Conservation (phyloP, 2,113 vertebrate genomes). For the Corythornis vintsioides region DNA sequence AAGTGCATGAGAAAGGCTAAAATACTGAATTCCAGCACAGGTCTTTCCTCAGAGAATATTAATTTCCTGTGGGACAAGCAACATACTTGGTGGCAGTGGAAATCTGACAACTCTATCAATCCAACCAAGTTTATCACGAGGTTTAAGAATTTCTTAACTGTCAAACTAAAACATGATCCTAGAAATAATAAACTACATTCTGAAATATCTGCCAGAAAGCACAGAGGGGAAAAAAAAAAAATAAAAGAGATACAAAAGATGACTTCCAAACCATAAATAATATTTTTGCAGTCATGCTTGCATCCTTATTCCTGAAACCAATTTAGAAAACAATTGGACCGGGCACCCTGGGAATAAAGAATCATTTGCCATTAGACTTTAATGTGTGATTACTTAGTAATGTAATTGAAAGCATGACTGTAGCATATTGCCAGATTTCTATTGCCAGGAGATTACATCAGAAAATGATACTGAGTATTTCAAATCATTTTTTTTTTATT, state of each 20-base stretch:
- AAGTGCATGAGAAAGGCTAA: conserved; percentile 19
- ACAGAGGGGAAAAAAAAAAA: neutral
- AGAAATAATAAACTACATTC: conserved; percentile 45
- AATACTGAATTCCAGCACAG: neutral
- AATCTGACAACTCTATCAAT: conserved; percentile 62
- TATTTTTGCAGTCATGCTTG: conserved; percentile 61
- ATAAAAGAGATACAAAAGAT: conserved; percentile 31
- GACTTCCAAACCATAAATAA: conserved; percentile 67
- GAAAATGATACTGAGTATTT: conserved; percentile 61
- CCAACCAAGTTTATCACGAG: conserved; percentile 48
- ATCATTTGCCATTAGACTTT: conserved; percentile 74
- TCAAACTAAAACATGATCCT: conserved; percentile 52
- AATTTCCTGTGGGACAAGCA: conserved; percentile 36
- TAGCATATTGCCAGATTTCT: conserved; percentile 49
- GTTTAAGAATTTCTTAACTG: conserved; percentile 50
- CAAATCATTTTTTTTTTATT: conserved; percentile 6
- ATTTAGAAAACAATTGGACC: conserved; percentile 74
- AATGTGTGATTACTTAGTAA: conserved; percentile 73
- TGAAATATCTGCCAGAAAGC: conserved; percentile 47
- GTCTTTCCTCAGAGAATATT: conserved; percentile 31
- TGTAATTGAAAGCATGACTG: conserved; percentile 74
- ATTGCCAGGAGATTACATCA: conserved; percentile 67
- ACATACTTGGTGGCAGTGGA: conserved; percentile 26
- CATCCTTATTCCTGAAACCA: conserved; percentile 71
- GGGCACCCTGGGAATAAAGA: conserved; percentile 62